Conservation (phyloP, 2,113 vertebrate species). For the Mohoua ochrocephala region DNA sequence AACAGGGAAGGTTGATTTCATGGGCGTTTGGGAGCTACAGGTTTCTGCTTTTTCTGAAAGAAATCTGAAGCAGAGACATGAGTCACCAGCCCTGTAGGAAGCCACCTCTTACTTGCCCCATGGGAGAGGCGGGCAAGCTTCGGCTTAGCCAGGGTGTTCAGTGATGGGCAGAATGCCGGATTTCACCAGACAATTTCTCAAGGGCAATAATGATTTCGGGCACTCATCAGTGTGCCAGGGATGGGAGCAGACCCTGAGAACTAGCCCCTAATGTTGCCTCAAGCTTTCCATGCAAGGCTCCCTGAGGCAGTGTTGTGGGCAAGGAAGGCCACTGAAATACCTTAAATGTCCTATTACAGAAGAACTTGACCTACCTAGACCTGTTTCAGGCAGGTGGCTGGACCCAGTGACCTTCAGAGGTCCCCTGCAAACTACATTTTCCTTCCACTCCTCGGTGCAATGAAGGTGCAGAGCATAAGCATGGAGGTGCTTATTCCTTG, state of each 20-base stretch:
- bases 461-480: not conserved
- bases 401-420: not conserved
- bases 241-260: not conserved
- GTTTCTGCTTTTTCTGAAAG: not conserved
- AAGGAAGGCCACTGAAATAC: not conserved
- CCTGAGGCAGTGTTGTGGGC: rapidly evolving
- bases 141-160: not conserved
- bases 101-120: not conserved
- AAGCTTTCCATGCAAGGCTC: not conserved
- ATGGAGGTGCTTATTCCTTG: not conserved
- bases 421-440: not conserved
- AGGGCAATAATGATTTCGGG: not conserved
- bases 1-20: not conserved
- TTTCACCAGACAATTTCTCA: not conserved
- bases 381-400: not conserved
- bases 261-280: not conserved
- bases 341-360: not conserved
- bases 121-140: rapidly evolving
- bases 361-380: not conserved
- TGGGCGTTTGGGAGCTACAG: not conserved
- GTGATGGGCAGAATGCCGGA: rapidly evolving
- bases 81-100: not conserved
- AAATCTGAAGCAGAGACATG: not conserved
- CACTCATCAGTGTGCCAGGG: not conserved
- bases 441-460: not conserved